phyloP scores from a whole-genome alignment of 2,888 invertebrate genomes.

The Heliconius erato region DNA sequence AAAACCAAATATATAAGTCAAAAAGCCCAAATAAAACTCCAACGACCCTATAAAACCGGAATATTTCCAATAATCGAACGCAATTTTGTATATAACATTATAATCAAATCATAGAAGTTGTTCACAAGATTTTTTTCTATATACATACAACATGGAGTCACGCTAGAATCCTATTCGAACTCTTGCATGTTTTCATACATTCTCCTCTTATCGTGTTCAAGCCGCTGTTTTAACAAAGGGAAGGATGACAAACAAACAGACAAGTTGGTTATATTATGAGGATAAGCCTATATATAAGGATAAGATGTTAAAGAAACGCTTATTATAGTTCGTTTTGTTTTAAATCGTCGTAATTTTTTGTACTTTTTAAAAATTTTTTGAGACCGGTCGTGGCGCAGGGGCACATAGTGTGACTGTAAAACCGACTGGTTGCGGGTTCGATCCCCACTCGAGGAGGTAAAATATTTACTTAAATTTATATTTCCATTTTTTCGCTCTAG shows the following conservation, averaged over 20 bases:
- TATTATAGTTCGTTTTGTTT: too few species aligned
- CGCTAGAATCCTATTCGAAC: conserved; percentile 31
- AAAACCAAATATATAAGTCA: background rate
- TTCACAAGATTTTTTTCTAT: conserved; percentile 28
- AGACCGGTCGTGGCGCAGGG: too few species aligned
- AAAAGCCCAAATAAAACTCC: background rate
- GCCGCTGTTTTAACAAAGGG: conserved; percentile 45
- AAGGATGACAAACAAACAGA: conserved; percentile 42
- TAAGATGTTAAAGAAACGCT: too few species aligned
- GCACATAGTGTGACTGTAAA: too few species aligned
- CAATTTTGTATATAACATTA: conserved; percentile 39
- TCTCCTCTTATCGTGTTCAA: conserved; percentile 39
- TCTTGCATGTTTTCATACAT: conserved; percentile 44
- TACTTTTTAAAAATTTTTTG: too few species aligned
- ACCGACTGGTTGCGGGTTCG: too few species aligned
- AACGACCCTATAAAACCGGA: background rate
- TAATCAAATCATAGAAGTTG: conserved; percentile 47
- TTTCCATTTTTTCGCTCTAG: too few species aligned
- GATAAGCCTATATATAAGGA: too few species aligned
- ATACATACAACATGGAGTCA: conserved; percentile 29
- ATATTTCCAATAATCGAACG: conserved; percentile 27
- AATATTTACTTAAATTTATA: too few species aligned
- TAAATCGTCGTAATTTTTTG: too few species aligned
- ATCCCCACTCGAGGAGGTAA: too few species aligned
- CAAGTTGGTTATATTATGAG: conserved; percentile 9